Evolutionary conservation across 2,113 vertebrate species (phyloP).

Genomic region (Siniperca knerii): DNA sequence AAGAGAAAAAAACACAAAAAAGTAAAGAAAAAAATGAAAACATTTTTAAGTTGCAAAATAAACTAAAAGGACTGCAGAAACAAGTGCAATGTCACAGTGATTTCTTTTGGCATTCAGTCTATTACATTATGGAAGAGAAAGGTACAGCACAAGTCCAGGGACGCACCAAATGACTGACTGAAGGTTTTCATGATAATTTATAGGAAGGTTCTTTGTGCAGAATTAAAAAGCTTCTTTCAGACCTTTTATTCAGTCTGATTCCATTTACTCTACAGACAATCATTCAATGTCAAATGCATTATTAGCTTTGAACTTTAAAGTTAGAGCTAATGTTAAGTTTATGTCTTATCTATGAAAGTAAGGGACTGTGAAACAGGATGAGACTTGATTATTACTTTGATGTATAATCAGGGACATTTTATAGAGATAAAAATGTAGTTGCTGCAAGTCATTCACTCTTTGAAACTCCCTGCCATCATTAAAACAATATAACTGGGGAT

Average conservation of each 20-base stretch:
- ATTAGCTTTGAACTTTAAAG: conserved; percentile 71
- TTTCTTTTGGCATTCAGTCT: conserved; percentile 39
- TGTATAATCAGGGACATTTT: conserved; percentile 67
- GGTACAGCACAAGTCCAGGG: conserved; percentile 33
- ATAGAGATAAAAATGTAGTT: conserved; percentile 46
- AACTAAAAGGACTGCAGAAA: conserved; percentile 29
- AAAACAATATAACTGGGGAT: conserved; percentile 45
- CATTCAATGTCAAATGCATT: conserved; percentile 59
- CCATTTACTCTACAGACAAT: conserved; percentile 46
- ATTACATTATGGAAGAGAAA: conserved; percentile 36
- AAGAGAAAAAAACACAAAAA: background rate
- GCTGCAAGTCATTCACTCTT: conserved; percentile 54
- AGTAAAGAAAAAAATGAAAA: conserved; percentile 2
- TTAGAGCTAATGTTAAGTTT: conserved; percentile 54
- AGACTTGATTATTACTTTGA: conserved; percentile 66
- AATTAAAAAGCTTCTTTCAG: conserved; percentile 65
- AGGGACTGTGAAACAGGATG: conserved; percentile 49
- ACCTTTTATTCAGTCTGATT: conserved; percentile 53
- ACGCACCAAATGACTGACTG: conserved; percentile 30
- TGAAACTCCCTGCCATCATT: conserved; percentile 51
- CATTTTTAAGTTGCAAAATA: background rate
- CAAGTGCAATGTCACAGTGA: conserved; percentile 19
- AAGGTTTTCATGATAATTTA: conserved; percentile 40
- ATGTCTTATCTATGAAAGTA: conserved; percentile 63
- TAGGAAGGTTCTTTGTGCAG: conserved; percentile 46